A percentile compares a stretch with the other conserved stretches of the same genome.
These are phyloP conservation scores for Gasterosteus nipponicus DNA, from an alignment of 2,113 vertebrate species.

Conservation along the genomic window DNA sequence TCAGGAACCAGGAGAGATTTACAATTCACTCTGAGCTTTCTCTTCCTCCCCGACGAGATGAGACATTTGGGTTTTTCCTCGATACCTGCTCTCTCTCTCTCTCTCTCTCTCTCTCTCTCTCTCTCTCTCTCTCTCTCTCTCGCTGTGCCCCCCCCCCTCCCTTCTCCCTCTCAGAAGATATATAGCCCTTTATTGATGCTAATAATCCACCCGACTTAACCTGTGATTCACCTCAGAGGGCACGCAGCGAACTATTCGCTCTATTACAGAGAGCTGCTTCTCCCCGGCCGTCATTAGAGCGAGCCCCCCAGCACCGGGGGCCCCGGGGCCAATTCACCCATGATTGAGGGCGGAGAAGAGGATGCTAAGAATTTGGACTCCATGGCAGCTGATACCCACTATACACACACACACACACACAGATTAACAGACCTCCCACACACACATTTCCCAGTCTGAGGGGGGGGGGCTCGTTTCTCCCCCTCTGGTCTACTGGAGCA, in stretches of 20 bases:
- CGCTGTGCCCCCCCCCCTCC: too few species aligned
- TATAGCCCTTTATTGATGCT: slow-evolving; percentile 8
- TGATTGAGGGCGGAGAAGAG: slow-evolving; percentile 39
- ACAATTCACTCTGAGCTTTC: background rate
- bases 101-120: background rate
- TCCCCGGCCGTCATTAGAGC: slow-evolving; percentile 35
- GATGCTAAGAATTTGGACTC: slow-evolving; percentile 45
- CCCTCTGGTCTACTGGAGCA: slow-evolving; percentile 60
- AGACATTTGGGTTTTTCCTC: background rate
- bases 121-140: background rate
- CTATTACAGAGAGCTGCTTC: slow-evolving; percentile 50
- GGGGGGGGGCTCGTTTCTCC: slow-evolving; percentile 24
- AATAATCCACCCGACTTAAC: slow-evolving; percentile 41
- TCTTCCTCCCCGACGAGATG: background rate
- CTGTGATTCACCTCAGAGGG: slow-evolving; percentile 2
- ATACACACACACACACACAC: background rate
- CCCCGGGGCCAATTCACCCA: slow-evolving; percentile 43
- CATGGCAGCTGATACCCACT: background rate
- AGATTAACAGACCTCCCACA: slow-evolving; percentile 10
- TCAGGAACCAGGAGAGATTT: background rate
- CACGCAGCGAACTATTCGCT: slow-evolving; percentile 42
- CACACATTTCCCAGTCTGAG: slow-evolving; percentile 10
- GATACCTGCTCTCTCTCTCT: background rate
- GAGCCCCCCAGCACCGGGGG: slow-evolving; percentile 29
- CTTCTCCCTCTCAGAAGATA: background rate